phyloP scores from a whole-genome alignment of 2,113 vertebrate genomes.

The Pterophyllum scalare region DNA sequence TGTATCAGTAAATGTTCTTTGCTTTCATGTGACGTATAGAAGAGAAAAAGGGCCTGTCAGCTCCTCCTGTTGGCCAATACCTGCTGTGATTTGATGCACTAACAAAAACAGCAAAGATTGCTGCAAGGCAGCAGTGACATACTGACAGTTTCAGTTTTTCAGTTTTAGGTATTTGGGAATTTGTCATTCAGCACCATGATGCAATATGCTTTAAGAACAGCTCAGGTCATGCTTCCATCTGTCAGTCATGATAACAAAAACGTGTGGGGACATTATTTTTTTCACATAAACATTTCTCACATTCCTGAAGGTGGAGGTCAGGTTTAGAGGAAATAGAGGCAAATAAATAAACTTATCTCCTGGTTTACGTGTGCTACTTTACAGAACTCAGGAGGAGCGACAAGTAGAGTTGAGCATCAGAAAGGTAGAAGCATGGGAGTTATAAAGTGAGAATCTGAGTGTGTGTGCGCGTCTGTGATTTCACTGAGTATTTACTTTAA shows the following conservation, averaged over 20 bases:
- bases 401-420: constrained; percentile 9
- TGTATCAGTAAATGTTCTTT: constrained; percentile 77
- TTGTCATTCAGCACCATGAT: neutral
- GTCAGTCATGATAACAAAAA: constrained; percentile 8
- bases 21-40: constrained; percentile 62
- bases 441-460: constrained; percentile 18
- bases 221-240: neutral
- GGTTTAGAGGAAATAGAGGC: neutral
- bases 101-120: constrained; percentile 8
- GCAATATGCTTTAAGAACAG: neutral
- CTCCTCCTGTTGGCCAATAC: constrained; percentile 47
- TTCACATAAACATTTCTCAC: neutral
- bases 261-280: neutral
- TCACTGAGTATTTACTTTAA: constrained; percentile 67
- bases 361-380: neutral
- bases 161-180: neutral
- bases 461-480: constrained; percentile 64
- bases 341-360: constrained; percentile 8
- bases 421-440: constrained; percentile 2
- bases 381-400: constrained; percentile 11
- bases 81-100: constrained; percentile 1
- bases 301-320: neutral
- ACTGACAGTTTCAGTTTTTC: neutral
- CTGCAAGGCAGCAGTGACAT: neutral
- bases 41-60: constrained; percentile 24